Evolutionary conservation across 2,888 invertebrate species (phyloP).

Genomic region (Aspidiotus destructor): DNA sequence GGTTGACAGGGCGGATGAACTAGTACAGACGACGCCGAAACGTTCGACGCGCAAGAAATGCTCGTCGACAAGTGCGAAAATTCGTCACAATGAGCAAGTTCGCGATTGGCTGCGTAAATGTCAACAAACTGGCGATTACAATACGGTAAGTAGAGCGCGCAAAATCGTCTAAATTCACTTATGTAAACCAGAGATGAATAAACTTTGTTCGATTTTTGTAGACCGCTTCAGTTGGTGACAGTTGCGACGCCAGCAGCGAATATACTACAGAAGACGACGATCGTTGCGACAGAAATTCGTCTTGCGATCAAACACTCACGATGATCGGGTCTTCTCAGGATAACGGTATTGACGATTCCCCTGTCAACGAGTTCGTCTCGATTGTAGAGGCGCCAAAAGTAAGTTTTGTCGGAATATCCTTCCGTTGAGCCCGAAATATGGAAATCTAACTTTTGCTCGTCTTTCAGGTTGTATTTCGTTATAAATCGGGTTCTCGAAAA

Average conservation of each 20-base stretch:
- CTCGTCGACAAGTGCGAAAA: background rate
- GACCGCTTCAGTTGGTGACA: conserved; percentile 44
- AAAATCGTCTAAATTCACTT: too few relatives aligned
- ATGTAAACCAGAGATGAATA: too few relatives aligned
- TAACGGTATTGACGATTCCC: conserved; percentile 29
- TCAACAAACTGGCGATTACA: conserved; percentile 22
- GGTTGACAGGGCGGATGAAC: conserved; percentile 69
- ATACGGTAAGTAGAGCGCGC: conserved; percentile 8
- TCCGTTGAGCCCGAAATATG: background rate
- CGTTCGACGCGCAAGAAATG: conserved; percentile 14
- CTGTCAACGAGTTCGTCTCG: conserved; percentile 20
- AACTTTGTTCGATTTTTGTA: conserved; percentile 1
- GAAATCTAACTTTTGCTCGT: background rate
- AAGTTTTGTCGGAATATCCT: background rate
- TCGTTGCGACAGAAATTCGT: conserved; percentile 40
- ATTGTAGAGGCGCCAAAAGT: conserved; percentile 25
- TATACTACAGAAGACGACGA: conserved; percentile 68
- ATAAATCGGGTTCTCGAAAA: conserved; percentile 31
- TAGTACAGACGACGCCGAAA: conserved; percentile 46
- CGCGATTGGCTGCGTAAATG: conserved; percentile 22
- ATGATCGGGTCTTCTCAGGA: conserved; percentile 29
- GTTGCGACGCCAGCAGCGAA: conserved; percentile 82
- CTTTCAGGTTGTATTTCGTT: conserved; percentile 29
- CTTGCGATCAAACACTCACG: conserved; percentile 32
- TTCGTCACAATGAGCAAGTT: conserved; percentile 17